Evolutionary conservation across 2,113 vertebrate genomes (phyloP), one percentile per base, ranked within the genome.

Genomic region (Rhodinocichla rosea): DNA sequence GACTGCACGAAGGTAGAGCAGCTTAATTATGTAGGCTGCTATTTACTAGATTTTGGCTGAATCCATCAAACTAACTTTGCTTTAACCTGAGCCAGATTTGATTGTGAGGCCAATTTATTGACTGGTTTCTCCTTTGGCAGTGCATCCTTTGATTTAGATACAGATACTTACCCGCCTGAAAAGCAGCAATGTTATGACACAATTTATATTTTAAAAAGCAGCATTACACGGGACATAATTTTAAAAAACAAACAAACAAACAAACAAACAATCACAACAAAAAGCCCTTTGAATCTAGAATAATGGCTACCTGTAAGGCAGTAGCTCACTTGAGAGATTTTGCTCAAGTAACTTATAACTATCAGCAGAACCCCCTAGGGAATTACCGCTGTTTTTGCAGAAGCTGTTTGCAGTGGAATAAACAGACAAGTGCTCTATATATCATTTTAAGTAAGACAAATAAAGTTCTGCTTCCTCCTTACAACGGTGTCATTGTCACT

Each of bases 391-490:
- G 98, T 97, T 98, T 98, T 98, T 98, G 98, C 98, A 98, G 98
- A 97, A 98, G 98, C 98, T 98, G 97, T 98, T 98, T 98, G 97
- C 98, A 93, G 98, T 97, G 97, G 98, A 98, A 98, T 98, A 98
- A 98, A 98, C 98, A 98, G 98, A 98, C 98, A 98, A 98, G 98
- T 98, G 97, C 98, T 98, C 98, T 97, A 98, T 98, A 98, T 98
- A 98, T 98, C 98, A 98, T 98, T 98, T 98, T 98, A 98, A 98
- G 98, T 98, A 98, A 98, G 98, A 98, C 98, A 98, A 98, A 98
- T 98, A 98, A 98, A 98, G 98, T 98, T 98, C 98, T 98, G 97
- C 97, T 98, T 98, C 98, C 97, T 97, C 98, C 98, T 98, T 98
- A 98, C 98, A 98, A 98, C 98, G 96, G 98, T 98, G 98, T 98